phyloP scores from a whole-genome alignment of 2,113 vertebrate species.

The Takifugu bimaculatus region DNA sequence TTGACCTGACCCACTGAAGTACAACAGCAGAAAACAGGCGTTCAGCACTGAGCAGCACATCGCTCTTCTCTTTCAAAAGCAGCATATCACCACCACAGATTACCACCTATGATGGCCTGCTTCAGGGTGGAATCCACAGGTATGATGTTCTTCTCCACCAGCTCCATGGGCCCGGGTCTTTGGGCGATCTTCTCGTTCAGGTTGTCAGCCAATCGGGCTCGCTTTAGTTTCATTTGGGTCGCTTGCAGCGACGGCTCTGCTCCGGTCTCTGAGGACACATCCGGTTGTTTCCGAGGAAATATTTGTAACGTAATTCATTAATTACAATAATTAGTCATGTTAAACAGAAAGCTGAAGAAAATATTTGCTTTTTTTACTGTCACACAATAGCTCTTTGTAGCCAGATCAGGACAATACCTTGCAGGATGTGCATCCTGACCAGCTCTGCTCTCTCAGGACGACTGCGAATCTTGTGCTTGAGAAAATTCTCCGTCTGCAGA shows the following conservation, averaged over 20 bases:
- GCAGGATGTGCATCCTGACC: slow-evolving; percentile 98
- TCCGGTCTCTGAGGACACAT: slow-evolving; percentile 80
- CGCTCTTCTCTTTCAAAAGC: neutral
- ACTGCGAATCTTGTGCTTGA: slow-evolving; percentile 98
- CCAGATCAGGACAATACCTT: slow-evolving; percentile 74
- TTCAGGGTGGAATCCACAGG: slow-evolving; percentile 93
- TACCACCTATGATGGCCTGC: slow-evolving; percentile 92
- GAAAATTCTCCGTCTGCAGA: slow-evolving; percentile 92
- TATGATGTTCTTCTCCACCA: slow-evolving; percentile 96
- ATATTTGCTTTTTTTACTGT: neutral
- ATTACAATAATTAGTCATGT: no score
- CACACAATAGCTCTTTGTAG: neutral
- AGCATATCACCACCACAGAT: neutral
- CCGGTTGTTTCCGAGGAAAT: neutral
- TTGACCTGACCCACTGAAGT: slow-evolving; percentile 79
- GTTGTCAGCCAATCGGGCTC: slow-evolving; percentile 92
- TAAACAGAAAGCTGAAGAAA: no score
- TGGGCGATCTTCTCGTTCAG: slow-evolving; percentile 98
- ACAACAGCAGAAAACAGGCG: neutral
- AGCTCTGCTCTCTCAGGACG: slow-evolving; percentile 93
- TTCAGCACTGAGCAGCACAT: neutral
- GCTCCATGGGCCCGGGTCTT: slow-evolving; percentile 94
- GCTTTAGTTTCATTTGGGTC: slow-evolving; percentile 94
- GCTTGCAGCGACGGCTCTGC: slow-evolving; percentile 95
- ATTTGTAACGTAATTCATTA: neutral